A percentile compares a stretch with the other conserved stretches of the same genome.
Conservation (phyloP, 1,140 invertebrate species). For the Drosophila tani region DNA sequence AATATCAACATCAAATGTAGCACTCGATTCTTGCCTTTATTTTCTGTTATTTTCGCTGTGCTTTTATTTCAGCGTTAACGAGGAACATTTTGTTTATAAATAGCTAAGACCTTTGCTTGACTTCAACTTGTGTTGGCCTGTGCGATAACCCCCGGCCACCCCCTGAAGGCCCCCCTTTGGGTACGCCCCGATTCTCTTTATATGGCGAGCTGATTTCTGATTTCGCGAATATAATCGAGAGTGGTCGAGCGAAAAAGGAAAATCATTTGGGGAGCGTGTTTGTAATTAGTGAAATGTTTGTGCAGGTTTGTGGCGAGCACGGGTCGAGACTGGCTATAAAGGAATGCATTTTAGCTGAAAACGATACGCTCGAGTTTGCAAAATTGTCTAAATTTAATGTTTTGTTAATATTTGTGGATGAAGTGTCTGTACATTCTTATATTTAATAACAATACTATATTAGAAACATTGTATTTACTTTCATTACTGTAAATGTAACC, state of each 20-base stretch:
- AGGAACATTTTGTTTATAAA: conserved; percentile 57
- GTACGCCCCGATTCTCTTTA: conserved; percentile 18
- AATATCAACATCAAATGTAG: conserved; percentile 23
- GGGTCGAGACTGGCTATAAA: neutral
- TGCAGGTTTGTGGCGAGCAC: conserved; percentile 16
- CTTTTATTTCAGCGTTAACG: conserved; percentile 21
- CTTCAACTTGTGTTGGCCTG: conserved; percentile 51
- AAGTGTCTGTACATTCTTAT: neutral
- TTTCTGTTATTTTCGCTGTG: conserved; percentile 10
- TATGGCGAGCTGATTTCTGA: conserved; percentile 39
- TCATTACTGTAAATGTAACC: neutral
- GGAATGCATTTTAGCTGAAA: conserved; percentile 20
- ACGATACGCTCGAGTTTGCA: conserved; percentile 11
- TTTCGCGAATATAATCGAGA: conserved; percentile 37
- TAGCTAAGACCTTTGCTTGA: conserved; percentile 68
- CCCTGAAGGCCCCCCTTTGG: neutral
- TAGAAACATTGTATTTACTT: conserved; percentile 3
- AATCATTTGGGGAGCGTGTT: conserved; percentile 53
- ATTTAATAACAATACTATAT: neutral
- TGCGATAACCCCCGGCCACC: conserved; percentile 50
- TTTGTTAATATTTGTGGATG: neutral
- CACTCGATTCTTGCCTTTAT: conserved; percentile 19
- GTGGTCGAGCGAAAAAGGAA: conserved; percentile 14
- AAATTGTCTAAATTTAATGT: conserved; percentile 23
- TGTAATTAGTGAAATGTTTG: conserved; percentile 58